Conservation (phyloP, 2,113 vertebrate species). For the Chitala chitala region DNA sequence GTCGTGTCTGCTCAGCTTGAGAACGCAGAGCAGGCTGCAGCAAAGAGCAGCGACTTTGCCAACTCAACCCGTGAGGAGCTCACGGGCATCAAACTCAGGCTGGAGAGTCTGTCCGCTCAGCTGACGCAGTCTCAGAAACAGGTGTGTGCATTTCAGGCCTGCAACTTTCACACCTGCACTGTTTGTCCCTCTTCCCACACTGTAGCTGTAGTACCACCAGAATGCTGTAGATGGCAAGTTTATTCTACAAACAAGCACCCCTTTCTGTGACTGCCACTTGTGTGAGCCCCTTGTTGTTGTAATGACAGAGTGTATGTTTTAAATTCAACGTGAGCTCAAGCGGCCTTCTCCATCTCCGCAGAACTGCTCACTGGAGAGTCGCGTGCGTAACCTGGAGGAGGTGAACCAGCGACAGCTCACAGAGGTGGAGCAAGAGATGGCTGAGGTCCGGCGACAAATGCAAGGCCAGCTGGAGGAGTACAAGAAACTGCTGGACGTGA, state of each 20-base stretch:
- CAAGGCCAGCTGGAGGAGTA: constrained; percentile 72
- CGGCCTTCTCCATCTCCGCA: no score
- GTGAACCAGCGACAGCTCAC: constrained; percentile 47
- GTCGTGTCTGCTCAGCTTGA: constrained; percentile 55
- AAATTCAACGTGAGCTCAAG: no score
- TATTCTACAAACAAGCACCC: no score
- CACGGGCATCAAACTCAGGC: constrained; percentile 47
- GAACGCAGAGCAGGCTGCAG: constrained; percentile 63
- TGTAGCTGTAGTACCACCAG: constrained; percentile 10
- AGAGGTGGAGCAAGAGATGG: constrained; percentile 70
- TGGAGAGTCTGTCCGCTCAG: constrained; percentile 59
- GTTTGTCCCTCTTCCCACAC: neutral
- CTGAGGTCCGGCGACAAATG: constrained; percentile 51
- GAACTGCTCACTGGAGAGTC: constrained; percentile 61
- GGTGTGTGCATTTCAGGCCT: constrained; percentile 45
- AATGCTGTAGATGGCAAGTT: constrained; percentile 11
- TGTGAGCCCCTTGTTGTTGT: no score
- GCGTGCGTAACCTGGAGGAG: constrained; percentile 60
- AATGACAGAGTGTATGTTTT: neutral
- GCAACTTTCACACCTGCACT: no score
- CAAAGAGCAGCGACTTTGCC: constrained; percentile 55
- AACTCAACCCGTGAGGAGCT: constrained; percentile 65
- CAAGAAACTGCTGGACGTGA: constrained; percentile 70
- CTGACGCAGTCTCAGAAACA: constrained; percentile 60
- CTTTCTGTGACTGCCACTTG: no score